These are phyloP conservation scores for Ramphastos sulfuratus DNA, from an alignment of 2,113 vertebrate species.

Conservation along the genomic window DNA sequence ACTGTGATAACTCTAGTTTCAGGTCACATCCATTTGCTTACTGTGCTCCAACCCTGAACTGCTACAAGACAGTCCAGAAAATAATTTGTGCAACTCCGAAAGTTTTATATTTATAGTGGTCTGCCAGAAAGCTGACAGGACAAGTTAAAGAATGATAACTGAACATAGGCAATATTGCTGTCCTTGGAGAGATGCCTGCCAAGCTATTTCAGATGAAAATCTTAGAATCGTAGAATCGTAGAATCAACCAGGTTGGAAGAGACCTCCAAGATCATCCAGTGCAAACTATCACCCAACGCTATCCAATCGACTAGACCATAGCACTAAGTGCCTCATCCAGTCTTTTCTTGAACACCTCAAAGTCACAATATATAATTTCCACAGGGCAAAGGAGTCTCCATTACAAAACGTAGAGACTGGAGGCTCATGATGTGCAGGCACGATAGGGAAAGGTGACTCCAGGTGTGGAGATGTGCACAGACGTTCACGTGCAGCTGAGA, in stretches of 20 bases:
- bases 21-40: slow-evolving; percentile 20
- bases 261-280: too few relatives aligned
- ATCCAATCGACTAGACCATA: too few relatives aligned
- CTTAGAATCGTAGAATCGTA: too few relatives aligned
- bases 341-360: neutral
- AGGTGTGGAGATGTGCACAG: neutral
- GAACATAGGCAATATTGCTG: slow-evolving; percentile 16
- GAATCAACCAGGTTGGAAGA: too few relatives aligned
- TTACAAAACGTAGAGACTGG: neutral
- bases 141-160: slow-evolving; percentile 52
- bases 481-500: neutral
- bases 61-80: slow-evolving; percentile 38
- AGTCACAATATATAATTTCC: neutral
- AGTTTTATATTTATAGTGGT: slow-evolving; percentile 51
- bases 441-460: neutral
- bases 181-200: slow-evolving; percentile 26
- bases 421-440: rapidly evolving
- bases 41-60: neutral
- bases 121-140: slow-evolving; percentile 57
- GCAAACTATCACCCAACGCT: too few relatives aligned
- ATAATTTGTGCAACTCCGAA: slow-evolving; percentile 32
- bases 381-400: neutral
- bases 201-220: slow-evolving; percentile 10
- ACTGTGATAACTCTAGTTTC: neutral
- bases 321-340: too few relatives aligned